Evolutionary conservation across 2,888 invertebrate genomes (phyloP).

Genomic region (Dexiosoma caninum): DNA sequence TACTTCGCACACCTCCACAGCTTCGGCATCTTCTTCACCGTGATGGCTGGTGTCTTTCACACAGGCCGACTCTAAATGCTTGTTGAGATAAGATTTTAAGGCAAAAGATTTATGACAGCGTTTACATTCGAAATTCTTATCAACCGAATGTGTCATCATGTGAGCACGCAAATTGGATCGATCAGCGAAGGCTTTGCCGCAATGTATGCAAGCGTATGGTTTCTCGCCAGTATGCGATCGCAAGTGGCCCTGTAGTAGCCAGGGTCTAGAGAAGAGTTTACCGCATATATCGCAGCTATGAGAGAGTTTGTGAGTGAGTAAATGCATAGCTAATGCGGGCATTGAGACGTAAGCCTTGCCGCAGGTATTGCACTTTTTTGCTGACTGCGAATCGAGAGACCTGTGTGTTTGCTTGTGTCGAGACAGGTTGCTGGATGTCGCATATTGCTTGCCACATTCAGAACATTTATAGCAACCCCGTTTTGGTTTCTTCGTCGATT

Average conservation of each 20-base stretch:
- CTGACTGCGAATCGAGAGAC: slow-evolving; percentile 95
- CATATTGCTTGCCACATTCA: slow-evolving; percentile 94
- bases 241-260: slow-evolving; percentile 92
- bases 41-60: slow-evolving; percentile 78
- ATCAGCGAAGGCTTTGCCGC: slow-evolving; percentile 96
- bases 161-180: slow-evolving; percentile 95
- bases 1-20: slow-evolving; percentile 14
- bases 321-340: slow-evolving; percentile 97
- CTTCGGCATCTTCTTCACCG: slow-evolving; percentile 47
- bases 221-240: slow-evolving; percentile 96
- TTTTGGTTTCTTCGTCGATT: slow-evolving; percentile 71
- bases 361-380: slow-evolving; percentile 96
- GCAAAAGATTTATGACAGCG: slow-evolving; percentile 94
- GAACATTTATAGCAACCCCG: slow-evolving; percentile 84
- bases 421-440: slow-evolving; percentile 92
- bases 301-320: slow-evolving; percentile 93
- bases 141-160: slow-evolving; percentile 95
- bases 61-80: slow-evolving; percentile 95
- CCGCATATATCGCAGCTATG: slow-evolving; percentile 96
- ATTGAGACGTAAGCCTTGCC: slow-evolving; percentile 98
- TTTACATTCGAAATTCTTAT: slow-evolving; percentile 92
- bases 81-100: slow-evolving; percentile 95
- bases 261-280: slow-evolving; percentile 95
- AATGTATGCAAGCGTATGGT: slow-evolving; percentile 95
- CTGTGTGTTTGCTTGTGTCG: slow-evolving; percentile 95